A percentile compares a stretch with the other conserved stretches of the same genome.
These are phyloP conservation scores for Syngnathus floridae DNA, from an alignment of 2,113 vertebrate species.

Conservation along the genomic window DNA sequence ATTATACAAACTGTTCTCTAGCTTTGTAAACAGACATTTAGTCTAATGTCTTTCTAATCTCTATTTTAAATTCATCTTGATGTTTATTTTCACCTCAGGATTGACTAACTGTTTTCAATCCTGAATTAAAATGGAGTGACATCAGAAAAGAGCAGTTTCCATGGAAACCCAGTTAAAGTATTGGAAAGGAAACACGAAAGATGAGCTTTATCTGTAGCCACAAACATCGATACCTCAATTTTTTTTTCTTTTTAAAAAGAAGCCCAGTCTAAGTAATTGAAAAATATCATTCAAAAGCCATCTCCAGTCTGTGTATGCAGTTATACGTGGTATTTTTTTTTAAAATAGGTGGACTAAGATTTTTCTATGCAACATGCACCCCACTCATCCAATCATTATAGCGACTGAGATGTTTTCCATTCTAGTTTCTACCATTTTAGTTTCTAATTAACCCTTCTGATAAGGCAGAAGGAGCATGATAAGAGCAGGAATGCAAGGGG, in stretches of 20 bases:
- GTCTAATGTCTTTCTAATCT: no score
- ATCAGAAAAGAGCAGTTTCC: conserved; percentile 50
- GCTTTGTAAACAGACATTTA: no score
- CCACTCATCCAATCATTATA: background rate
- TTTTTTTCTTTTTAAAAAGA: background rate
- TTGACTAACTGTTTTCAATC: background rate
- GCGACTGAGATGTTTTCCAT: background rate
- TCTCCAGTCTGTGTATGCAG: background rate
- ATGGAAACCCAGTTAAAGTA: conserved; percentile 49
- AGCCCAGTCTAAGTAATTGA: background rate
- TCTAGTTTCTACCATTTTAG: background rate
- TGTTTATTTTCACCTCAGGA: background rate
- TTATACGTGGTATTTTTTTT: no score
- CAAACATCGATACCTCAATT: background rate
- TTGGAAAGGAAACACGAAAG: conserved; percentile 14
- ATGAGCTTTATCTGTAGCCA: background rate
- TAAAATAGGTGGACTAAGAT: no score
- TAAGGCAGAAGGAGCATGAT: conserved; percentile 8
- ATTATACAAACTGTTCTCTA: no score
- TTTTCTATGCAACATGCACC: background rate
- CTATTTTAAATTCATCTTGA: no score
- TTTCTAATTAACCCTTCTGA: conserved; percentile 3
- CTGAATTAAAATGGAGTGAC: conserved; percentile 26
- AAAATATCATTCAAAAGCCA: background rate
- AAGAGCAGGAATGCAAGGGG: conserved; percentile 16